Evolutionary conservation across 2,797 vertebrate genomes (phyloP).

Genomic region (Anniella stebbinsi): DNA sequence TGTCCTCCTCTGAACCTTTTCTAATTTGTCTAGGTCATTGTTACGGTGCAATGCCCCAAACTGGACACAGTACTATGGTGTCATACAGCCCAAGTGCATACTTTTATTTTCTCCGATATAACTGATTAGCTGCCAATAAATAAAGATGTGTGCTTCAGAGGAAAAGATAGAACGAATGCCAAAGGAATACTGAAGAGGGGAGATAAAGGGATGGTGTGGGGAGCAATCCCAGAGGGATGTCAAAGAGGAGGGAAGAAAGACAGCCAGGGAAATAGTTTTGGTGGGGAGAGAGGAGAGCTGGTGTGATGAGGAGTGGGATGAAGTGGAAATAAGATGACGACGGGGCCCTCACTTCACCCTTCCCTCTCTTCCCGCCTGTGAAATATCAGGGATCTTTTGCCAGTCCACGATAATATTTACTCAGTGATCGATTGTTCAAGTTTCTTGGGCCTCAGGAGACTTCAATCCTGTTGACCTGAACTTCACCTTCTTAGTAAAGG

Average conservation of each 20-base stretch:
- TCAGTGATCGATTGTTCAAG: constrained; percentile 69
- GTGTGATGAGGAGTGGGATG: too few species aligned
- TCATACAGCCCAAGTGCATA: background rate
- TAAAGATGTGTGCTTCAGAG: background rate
- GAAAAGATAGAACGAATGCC: too few species aligned
- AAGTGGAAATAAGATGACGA: background rate
- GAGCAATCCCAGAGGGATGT: background rate
- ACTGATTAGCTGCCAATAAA: background rate
- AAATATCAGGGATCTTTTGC: background rate
- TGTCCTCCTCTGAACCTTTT: background rate
- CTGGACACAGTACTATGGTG: background rate
- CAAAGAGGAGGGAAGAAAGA: background rate
- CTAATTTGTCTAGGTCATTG: background rate
- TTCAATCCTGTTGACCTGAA: constrained; percentile 71
- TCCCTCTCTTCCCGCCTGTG: background rate
- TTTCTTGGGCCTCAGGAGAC: constrained; percentile 68
- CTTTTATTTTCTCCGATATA: background rate
- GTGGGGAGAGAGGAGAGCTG: background rate
- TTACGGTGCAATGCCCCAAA: background rate
- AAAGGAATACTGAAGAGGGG: too few species aligned
- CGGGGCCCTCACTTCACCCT: background rate
- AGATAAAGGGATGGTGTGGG: too few species aligned
- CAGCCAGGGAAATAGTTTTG: background rate
- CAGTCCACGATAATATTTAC: constrained; percentile 67
- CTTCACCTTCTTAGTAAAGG: constrained; percentile 68